These are phyloP conservation scores for Onychomys arenicola DNA, from an alignment of 2,797 vertebrate genomes.

Conservation along the genomic window DNA sequence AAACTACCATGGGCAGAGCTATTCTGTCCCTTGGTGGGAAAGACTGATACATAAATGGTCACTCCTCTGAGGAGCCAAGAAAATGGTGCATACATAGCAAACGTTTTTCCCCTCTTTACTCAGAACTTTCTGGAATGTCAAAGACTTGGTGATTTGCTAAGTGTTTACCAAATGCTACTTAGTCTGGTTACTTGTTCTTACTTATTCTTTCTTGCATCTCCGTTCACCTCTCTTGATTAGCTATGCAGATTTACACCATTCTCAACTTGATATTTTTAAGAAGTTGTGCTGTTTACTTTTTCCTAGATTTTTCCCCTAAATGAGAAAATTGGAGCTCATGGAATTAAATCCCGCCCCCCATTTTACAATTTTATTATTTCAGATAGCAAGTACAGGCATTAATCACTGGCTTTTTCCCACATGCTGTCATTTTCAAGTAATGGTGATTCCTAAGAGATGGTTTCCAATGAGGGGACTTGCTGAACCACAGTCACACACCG, in stretches of 20 bases:
- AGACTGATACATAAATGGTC: background rate
- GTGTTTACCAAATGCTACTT: background rate
- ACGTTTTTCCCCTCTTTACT: background rate
- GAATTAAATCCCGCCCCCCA: slow-evolving; percentile 17
- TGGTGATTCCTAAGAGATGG: slow-evolving; percentile 13
- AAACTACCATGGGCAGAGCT: background rate
- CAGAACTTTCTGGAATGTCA: background rate
- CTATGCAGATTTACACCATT: background rate
- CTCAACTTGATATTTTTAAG: slow-evolving; percentile 17
- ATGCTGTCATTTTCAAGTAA: background rate
- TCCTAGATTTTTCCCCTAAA: background rate
- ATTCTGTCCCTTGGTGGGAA: background rate
- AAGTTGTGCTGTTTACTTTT: background rate
- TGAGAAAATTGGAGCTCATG: background rate
- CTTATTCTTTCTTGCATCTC: background rate
- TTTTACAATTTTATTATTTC: slow-evolving; percentile 52
- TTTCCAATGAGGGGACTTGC: background rate
- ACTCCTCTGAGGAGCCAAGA: background rate
- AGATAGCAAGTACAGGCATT: slow-evolving; percentile 18
- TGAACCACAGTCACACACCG: background rate
- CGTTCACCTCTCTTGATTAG: background rate
- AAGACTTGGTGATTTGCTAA: background rate
- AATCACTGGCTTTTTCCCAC: slow-evolving; percentile 52
- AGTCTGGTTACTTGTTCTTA: background rate
- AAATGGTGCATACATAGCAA: background rate